These are phyloP conservation scores for Ormyrus pomaceus DNA, from an alignment of 2,888 invertebrate species.

Conservation along the genomic window DNA sequence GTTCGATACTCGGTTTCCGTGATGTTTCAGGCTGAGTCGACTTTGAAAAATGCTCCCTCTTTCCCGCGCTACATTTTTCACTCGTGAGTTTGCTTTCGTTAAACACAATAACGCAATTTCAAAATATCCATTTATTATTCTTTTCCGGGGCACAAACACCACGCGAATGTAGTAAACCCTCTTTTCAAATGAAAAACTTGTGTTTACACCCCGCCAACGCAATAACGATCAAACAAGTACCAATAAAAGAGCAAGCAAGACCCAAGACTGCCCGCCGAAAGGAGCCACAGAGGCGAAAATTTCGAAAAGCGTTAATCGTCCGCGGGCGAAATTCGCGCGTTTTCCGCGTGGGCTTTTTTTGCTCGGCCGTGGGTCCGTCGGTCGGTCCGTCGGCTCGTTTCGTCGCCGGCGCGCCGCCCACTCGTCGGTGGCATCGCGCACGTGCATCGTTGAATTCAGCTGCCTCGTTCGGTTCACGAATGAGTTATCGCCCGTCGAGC, in stretches of 20 bases:
- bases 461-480: constrained; percentile 75
- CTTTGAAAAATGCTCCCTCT: neutral
- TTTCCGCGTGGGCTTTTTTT: neutral
- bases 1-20: too few species aligned
- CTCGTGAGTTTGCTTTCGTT: neutral
- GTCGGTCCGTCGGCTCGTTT: constrained; percentile 2
- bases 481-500: constrained; percentile 75
- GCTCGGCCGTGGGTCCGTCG: too few species aligned
- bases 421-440: constrained; percentile 63
- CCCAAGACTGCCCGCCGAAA: neutral
- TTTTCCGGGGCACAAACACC: too few species aligned
- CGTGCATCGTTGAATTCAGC: constrained; percentile 73
- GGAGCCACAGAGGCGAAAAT: constrained; percentile 50
- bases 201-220: too few species aligned
- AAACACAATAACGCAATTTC: too few species aligned
- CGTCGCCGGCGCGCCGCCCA: constrained; percentile 53
- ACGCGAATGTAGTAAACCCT: too few species aligned
- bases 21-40: neutral
- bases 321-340: constrained; percentile 32
- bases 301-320: constrained; percentile 31
- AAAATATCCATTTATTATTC: too few species aligned
- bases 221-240: too few species aligned
- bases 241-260: neutral
- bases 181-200: too few species aligned
- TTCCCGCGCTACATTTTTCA: neutral